These are phyloP conservation scores for Brachionus asplanchnoidis DNA, from an alignment of 1,140 invertebrate species.

Conservation along the genomic window DNA sequence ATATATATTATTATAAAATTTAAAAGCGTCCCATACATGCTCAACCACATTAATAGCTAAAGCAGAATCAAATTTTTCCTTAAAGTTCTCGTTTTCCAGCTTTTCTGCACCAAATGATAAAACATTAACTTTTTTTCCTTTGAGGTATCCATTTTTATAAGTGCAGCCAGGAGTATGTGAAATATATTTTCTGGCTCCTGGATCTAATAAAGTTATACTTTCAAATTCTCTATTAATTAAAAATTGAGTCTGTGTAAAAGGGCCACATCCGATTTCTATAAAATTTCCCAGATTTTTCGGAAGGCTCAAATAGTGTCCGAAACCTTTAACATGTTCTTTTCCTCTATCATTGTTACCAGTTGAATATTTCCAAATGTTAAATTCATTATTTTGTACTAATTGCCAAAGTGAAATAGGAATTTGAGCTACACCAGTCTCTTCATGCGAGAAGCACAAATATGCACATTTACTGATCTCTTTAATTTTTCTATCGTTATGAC, in stretches of 20 bases:
- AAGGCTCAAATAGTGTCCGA: not conserved
- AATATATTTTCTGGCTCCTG: not conserved
- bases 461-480: not conserved
- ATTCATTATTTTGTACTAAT: not conserved
- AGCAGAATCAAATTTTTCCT: not conserved
- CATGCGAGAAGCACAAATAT: not conserved
- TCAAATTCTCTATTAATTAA: not conserved
- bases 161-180: not conserved
- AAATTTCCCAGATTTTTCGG: not conserved
- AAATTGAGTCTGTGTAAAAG: not conserved
- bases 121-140: not conserved
- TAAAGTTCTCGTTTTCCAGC: not conserved
- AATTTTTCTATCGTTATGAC: not conserved
- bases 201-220: not conserved
- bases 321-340: not conserved
- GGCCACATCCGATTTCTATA: not conserved
- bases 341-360: not conserved
- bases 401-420: not conserved
- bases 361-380: not conserved
- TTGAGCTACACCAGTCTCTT: not conserved
- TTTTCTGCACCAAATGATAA: not conserved
- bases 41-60: not conserved
- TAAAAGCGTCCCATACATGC: conserved; percentile 11
- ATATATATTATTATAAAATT: not conserved
- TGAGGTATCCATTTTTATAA: not conserved